A percentile compares a stretch with the other conserved stretches of the same genome.
These are phyloP conservation scores for Heliconius hewitsoni DNA, from an alignment of 1,140 invertebrate genomes.

Conservation along the genomic window DNA sequence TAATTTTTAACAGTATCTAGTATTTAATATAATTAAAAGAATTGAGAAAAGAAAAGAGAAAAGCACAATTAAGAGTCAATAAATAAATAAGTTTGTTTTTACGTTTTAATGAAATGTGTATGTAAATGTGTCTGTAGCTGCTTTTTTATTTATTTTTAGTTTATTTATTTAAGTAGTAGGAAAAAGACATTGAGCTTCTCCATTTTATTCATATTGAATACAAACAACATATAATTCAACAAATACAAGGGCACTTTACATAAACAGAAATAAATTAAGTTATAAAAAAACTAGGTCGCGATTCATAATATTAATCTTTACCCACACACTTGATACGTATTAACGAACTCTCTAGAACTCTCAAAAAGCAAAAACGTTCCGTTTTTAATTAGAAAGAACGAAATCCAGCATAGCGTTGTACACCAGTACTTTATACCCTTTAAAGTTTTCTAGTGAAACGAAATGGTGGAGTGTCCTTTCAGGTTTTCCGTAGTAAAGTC, in stretches of 20 bases:
- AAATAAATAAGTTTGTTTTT: not conserved
- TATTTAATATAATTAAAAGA: not conserved
- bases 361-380: slow-evolving; percentile 10
- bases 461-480: slow-evolving; percentile 27
- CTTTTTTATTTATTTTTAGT: too few species aligned
- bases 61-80: not conserved
- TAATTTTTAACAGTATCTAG: too few species aligned
- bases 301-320: not conserved
- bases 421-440: slow-evolving; percentile 21
- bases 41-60: not conserved
- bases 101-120: too few species aligned
- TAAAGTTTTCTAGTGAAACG: slow-evolving; percentile 17
- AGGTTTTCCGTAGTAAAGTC: slow-evolving; percentile 18
- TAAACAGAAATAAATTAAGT: not conserved
- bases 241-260: not conserved
- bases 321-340: slow-evolving; percentile 8
- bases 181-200: not conserved
- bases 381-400: slow-evolving; percentile 21
- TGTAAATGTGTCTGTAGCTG: too few species aligned
- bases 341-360: slow-evolving; percentile 10
- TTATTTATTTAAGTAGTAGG: not conserved
- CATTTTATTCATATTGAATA: not conserved
- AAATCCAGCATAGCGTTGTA: not conserved
- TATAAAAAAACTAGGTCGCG: slow-evolving; percentile 12
- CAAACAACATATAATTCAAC: not conserved